Evolutionary conservation across 2,113 vertebrate genomes (phyloP).

Genomic region (Nothocercus nigrocapillus): DNA sequence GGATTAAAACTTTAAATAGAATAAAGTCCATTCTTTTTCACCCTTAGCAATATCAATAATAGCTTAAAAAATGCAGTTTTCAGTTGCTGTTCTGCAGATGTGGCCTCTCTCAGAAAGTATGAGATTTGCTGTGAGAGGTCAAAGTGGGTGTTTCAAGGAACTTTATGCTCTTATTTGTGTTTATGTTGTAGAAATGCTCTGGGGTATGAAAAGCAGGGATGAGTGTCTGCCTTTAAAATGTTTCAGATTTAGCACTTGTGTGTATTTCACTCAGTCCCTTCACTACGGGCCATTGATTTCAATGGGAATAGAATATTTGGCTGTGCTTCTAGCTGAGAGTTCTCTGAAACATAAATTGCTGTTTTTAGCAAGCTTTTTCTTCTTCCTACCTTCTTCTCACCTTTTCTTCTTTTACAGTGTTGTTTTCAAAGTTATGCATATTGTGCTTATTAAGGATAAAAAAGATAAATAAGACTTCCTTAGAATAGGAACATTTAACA

Average conservation of each 20-base stretch:
- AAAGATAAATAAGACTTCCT: background rate
- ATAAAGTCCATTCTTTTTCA: background rate
- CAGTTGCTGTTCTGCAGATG: background rate
- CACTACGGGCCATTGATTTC: background rate
- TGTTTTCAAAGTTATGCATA: background rate
- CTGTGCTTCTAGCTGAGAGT: background rate
- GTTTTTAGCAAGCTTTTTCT: background rate
- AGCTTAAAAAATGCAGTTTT: background rate
- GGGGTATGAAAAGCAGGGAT: background rate
- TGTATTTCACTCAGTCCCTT: background rate
- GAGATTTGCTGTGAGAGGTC: background rate
- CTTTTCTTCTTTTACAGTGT: background rate
- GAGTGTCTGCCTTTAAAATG: background rate
- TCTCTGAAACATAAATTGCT: background rate
- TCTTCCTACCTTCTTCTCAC: background rate
- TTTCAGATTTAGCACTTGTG: background rate
- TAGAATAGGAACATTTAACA: conserved; percentile 2
- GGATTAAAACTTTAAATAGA: background rate
- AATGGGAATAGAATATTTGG: background rate
- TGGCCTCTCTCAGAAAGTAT: background rate
- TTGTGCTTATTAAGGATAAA: background rate
- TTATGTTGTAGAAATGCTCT: background rate
- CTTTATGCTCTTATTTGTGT: background rate
- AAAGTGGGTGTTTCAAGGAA: background rate
- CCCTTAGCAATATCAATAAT: background rate